Conservation (phyloP, 2,888 invertebrate species). For the Andrena praecox region DNA sequence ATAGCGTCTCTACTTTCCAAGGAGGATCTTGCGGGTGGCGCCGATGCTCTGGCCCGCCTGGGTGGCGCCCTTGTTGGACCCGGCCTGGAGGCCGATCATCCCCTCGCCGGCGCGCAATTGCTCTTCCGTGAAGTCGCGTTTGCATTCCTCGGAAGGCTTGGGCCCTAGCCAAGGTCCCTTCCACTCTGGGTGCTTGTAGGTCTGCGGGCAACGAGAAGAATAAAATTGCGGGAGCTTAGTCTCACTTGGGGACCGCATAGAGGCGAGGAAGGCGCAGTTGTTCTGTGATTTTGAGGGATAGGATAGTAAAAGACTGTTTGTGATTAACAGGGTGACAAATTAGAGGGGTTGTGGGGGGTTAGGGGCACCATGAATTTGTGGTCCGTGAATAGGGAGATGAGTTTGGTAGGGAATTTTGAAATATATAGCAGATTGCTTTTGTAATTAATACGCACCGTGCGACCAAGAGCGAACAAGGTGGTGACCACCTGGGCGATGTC, state of each 20-base stretch:
- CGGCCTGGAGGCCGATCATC: slow-evolving; percentile 97
- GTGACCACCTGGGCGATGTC: slow-evolving; percentile 94
- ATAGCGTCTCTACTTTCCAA: slow-evolving; percentile 90
- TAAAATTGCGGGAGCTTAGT: too few species aligned
- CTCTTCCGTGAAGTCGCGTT: slow-evolving; percentile 97
- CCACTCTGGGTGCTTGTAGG: slow-evolving; percentile 94
- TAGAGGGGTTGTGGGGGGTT: too few species aligned
- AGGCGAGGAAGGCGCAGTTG: too few species aligned
- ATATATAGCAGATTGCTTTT: too few species aligned
- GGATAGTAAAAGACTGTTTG: background rate
- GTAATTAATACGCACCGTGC: slow-evolving; percentile 87
- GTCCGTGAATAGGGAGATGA: background rate
- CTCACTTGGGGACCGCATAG: too few species aligned
- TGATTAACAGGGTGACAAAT: too few species aligned
- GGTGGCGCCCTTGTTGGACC: slow-evolving; percentile 97
- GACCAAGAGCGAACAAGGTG: slow-evolving; percentile 94
- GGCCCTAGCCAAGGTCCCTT: slow-evolving; percentile 96
- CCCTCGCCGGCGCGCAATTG: slow-evolving; percentile 95
- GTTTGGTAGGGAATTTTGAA: too few species aligned
- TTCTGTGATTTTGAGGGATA: background rate
- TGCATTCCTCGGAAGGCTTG: slow-evolving; percentile 97
- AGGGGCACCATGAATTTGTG: background rate
- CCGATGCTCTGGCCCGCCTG: slow-evolving; percentile 97
- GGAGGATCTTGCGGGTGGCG: slow-evolving; percentile 94
- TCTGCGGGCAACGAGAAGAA: slow-evolving; percentile 85